Evolutionary conservation across 2,888 invertebrate genomes (phyloP).

Genomic region (Apamea monoglypha): DNA sequence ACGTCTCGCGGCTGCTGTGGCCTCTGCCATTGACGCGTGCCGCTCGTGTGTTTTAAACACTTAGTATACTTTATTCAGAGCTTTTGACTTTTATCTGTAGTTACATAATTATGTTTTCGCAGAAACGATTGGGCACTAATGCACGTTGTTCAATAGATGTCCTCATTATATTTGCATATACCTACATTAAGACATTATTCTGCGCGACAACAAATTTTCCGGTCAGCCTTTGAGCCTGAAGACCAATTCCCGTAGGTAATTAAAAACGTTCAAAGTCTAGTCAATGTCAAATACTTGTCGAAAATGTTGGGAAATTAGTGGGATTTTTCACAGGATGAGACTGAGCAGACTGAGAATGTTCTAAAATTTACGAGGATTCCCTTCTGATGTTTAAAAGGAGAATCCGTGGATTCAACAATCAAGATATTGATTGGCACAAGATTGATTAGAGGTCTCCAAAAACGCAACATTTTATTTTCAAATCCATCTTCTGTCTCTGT

Average conservation of each 20-base stretch:
- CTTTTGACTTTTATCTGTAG: not conserved
- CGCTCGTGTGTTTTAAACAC: too few species aligned
- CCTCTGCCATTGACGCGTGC: too few species aligned
- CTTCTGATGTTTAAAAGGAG: not conserved
- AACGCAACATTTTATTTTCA: constrained; percentile 2
- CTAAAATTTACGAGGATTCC: not conserved
- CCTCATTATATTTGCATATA: not conserved
- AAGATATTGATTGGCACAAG: not conserved
- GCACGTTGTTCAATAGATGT: not conserved
- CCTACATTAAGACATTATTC: not conserved
- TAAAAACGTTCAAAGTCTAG: not conserved
- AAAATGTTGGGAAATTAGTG: not conserved
- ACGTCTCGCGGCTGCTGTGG: too few species aligned
- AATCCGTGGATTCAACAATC: not conserved
- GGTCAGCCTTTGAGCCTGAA: not conserved
- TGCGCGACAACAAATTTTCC: too few species aligned
- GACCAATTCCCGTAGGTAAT: not conserved
- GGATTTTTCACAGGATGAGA: not conserved
- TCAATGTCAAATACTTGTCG: not conserved
- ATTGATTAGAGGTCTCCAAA: not conserved
- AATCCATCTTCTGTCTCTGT: constrained; percentile 3
- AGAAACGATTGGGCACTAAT: not conserved
- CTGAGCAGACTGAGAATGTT: not conserved
- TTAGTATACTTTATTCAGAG: not conserved
- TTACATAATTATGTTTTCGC: not conserved